A percentile compares a stretch with the other conserved stretches of the same genome.
Evolutionary conservation across 2,797 vertebrate species (phyloP).

Genomic region (Argyrosomus regius): DNA sequence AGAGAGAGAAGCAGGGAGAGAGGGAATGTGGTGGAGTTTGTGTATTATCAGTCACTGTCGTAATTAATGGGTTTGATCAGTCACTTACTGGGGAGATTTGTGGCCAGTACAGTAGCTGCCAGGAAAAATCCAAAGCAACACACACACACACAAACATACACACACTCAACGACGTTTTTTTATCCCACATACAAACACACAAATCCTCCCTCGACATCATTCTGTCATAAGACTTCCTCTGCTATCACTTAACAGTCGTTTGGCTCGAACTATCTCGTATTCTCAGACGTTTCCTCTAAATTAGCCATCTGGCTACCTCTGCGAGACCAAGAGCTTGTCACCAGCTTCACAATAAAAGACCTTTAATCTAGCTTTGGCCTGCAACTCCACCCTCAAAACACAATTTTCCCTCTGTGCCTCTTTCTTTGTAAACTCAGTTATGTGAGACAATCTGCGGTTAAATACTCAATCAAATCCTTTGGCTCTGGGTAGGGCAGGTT

Average conservation of each 20-base stretch:
- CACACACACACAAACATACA: slow-evolving; percentile 20
- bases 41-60: slow-evolving; percentile 48
- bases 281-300: slow-evolving; percentile 44
- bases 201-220: slow-evolving; percentile 26
- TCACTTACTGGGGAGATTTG: slow-evolving; percentile 46
- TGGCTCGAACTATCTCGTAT: slow-evolving; percentile 40
- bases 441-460: slow-evolving; percentile 55
- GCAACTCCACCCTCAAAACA: slow-evolving; percentile 34
- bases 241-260: slow-evolving; percentile 53
- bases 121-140: slow-evolving; percentile 60
- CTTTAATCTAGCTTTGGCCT: slow-evolving; percentile 59
- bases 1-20: slow-evolving; percentile 10
- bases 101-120: slow-evolving; percentile 44
- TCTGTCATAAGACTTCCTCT: slow-evolving; percentile 28
- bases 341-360: slow-evolving; percentile 59
- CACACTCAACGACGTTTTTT: slow-evolving; percentile 8
- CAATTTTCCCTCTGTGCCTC: slow-evolving; percentile 39
- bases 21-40: slow-evolving; percentile 34
- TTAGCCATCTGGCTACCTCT: slow-evolving; percentile 51
- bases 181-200: slow-evolving; percentile 29
- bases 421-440: slow-evolving; percentile 61
- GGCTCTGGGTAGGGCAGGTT: slow-evolving; percentile 34
- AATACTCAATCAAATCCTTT: slow-evolving; percentile 52
- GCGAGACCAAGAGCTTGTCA: slow-evolving; percentile 62
- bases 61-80: slow-evolving; percentile 60